phyloP scores from a whole-genome alignment of 1,140 invertebrate genomes.

The Steinernema feltiae region DNA sequence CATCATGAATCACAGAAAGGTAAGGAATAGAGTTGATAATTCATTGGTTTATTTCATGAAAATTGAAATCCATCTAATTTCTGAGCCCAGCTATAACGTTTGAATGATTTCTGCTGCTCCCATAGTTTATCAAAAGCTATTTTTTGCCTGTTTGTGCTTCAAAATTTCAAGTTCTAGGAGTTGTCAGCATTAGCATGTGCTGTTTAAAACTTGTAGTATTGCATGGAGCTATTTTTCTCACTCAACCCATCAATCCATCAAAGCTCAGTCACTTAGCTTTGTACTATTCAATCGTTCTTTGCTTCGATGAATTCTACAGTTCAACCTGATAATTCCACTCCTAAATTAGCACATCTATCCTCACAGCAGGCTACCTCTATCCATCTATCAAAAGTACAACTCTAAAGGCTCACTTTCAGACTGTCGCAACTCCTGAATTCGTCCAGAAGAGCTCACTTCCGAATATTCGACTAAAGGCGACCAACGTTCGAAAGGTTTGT shows the following conservation, averaged over 20 bases:
- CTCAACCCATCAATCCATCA: no score
- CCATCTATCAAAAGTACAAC: not conserved
- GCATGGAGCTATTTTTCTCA: no score
- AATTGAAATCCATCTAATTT: slow-evolving; percentile 19
- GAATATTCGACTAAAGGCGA: slow-evolving; percentile 48
- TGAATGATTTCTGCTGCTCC: no score
- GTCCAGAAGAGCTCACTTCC: slow-evolving; percentile 41
- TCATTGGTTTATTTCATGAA: slow-evolving; percentile 5
- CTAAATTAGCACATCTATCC: not conserved
- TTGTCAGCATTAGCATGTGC: no score
- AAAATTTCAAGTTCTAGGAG: no score
- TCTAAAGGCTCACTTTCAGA: slow-evolving; percentile 26
- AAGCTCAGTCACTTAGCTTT: no score
- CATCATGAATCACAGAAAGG: slow-evolving; percentile 17
- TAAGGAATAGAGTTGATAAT: not conserved
- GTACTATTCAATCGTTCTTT: no score
- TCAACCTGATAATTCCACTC: not conserved
- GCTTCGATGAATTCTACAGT: no score
- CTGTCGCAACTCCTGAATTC: slow-evolving; percentile 51
- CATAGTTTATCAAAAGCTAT: no score
- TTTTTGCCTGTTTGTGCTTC: no score
- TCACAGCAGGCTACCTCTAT: not conserved
- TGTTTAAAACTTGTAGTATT: no score
- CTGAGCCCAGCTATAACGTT: no score
- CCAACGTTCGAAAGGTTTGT: slow-evolving; percentile 42